Evolutionary conservation across 2,888 invertebrate genomes (phyloP), one percentile per base, ranked within the genome.

Genomic region (Eurytoma adleriae): DNA sequence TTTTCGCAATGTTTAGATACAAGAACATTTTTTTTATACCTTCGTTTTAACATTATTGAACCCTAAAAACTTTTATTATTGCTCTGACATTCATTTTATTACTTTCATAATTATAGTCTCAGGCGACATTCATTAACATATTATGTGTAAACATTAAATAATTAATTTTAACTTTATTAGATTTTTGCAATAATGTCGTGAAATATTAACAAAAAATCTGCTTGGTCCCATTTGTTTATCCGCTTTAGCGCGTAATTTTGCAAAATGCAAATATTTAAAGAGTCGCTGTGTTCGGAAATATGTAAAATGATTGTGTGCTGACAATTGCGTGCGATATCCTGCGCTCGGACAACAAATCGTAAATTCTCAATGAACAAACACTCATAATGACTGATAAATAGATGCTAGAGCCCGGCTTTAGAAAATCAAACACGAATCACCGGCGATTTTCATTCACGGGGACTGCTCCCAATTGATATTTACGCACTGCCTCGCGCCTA

Each of bases 311-410:
- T 40, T 48, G 48, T n/a, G 1, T 48, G 64, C 18, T 40, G 54
- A 54, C 16, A 54, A 16, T 54, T n/a, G 54, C 12, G 30, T 13
- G n/a, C 18, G 48, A 61, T 40, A 64, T 54, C 40, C 16, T 62
- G 27, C 40, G 30, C 62, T 54, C 7, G 18, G 30, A 50, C 59
- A 78, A 78, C 77, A 71, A 57, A 72, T 67, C 67, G 54, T 67
- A 68, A 78, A 78, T 66, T 54, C 78, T 54, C 57, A 40, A 61
- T 54, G 68, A 78, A 78, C 78, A 78, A 78, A 72, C 78, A 20
- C 30, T 68, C 52, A 57, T 78, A 67, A 78, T 72, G 72, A 78
- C 62, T 78, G 78, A 78, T 72, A 72, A 78, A 67, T 70, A 77
- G 70, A 77, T 18, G 57, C 30, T 59, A 70, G 66, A 54, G 50